Base-by-base conservation (phyloP, 2,888 invertebrate species). In the Agrotis puta region DNA sequence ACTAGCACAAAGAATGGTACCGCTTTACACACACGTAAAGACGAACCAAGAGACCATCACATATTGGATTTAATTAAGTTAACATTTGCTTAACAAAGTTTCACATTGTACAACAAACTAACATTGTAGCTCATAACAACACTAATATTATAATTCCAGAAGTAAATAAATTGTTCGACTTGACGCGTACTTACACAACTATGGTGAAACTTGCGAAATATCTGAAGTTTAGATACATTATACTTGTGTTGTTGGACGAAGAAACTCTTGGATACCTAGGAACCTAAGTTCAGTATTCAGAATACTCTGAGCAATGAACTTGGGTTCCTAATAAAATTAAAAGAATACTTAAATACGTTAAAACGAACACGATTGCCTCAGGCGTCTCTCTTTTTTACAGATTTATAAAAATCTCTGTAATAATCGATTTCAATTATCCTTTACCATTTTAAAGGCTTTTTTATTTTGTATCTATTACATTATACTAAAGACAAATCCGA, bases 91-190 rank as follows among this genome's bases (percentile, higher is more conserved):
- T 83, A 78, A 65, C 66, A 79, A 85, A 83, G 74, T 84, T 83
- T 78, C 73, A 87, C 81, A 81, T 83, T 73, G 80, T 83, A 83
- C 79, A 73, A 73, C 75, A 73, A 81, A 85, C 83, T 83, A 85
- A 85, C 83, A 81, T 83, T 79, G 58, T 79, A 74, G 74, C 78
- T 77, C 70, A 75, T 77, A 81, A 85, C 76, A 81, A 83, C 83
- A 81, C 82, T 87, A 85, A 86, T 89, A 88, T 87, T 85, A 86
- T 89, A 88, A 88, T 83, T 80, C 82, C 76, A 84, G 77, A 82
- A 85, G 85, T 85, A 88, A 88, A 88, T 87, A 87, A 85, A 86
- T 86, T 87, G 86, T 84, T 85, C 69, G 64, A 82, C 82, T 84
- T 84, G 74, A 77, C 77, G 70, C 72, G 56, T 88, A 88, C 81